Evolutionary conservation across 2,797 vertebrate species (phyloP), one percentile per base, ranked within the genome.

Genomic region (Clarias platycephalus): DNA sequence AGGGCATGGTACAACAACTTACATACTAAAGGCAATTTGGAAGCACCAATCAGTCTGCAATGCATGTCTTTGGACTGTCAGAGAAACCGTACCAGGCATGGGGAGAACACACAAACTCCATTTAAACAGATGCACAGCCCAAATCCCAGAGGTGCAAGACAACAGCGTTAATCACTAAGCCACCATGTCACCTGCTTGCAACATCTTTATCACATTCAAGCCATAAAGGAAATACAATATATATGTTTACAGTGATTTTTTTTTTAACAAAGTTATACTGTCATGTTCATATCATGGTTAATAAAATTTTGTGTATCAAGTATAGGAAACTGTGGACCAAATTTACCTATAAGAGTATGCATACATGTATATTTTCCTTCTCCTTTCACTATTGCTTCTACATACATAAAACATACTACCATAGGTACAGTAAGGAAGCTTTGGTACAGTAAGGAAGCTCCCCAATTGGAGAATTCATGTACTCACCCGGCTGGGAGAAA

Each of bases 141-240:
- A 2, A 53, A 53, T 53, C 49, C 49, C 2, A 13, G 2, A 53
- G 49, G 49, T 53, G 49, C 3, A 12, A 53, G 49, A 53, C 49
- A 53, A 53, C 13, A 53, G 49, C 49, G 12, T 12, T 53, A 53
- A 13, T 53, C 49, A 53, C 49, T 53, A 53, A 53, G 49, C 49
- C 49, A 53, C 49, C 49, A 53, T 53, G 49, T 12, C 49, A 53
- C 12, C 49, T 53, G 49, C 49, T 53, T 53, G 49, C 49, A 22
- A 70, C 24, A 70, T 44, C 22, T 5, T 70, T 22, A 70, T 40
- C 70, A 72, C 24, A 55, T 31, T 57, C 26, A 57, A 75, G n/a
- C 49, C 16, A 74, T 75, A 55, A 75, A 75, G 55, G 26, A 57
- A 76, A 76, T 44, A 71, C 71, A 75, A 55, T 1, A 75, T 58